Evolutionary conservation across 2,888 invertebrate genomes (phyloP).

Genomic region (Oligia latruncula): DNA sequence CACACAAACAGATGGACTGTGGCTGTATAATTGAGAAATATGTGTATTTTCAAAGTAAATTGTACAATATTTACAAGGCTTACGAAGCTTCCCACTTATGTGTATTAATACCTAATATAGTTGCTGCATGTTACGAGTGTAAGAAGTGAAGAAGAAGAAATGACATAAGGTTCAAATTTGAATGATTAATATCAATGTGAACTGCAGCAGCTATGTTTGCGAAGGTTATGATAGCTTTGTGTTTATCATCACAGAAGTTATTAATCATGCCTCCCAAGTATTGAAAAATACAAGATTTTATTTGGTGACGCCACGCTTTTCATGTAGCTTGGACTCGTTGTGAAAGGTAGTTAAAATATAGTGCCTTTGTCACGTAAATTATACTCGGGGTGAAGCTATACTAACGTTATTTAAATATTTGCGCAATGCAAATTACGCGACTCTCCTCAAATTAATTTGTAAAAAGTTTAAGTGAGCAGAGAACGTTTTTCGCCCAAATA

Average conservation of each 20-base stretch:
- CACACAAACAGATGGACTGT: constrained; percentile 23
- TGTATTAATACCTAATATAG: constrained; percentile 7
- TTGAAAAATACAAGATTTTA: background rate
- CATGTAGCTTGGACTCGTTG: constrained; percentile 1
- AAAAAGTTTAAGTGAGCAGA: background rate
- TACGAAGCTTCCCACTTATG: constrained; percentile 28
- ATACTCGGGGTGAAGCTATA: background rate
- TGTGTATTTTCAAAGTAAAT: background rate
- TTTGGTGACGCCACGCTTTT: constrained; percentile 23
- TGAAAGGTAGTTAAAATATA: background rate
- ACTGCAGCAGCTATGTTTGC: constrained; percentile 3
- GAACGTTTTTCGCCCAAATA: background rate
- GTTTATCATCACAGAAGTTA: background rate
- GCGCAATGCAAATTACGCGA: background rate
- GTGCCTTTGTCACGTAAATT: background rate
- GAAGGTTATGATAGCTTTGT: background rate
- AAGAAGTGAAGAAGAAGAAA: too few relatives aligned
- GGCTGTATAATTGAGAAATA: constrained; percentile 26
- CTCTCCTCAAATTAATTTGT: background rate
- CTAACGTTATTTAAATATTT: background rate
- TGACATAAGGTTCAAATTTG: background rate
- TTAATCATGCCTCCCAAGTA: background rate
- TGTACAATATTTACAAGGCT: constrained; percentile 19
- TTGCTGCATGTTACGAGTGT: constrained; percentile 5
- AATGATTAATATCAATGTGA: background rate